Evolutionary conservation across 2,888 invertebrate genomes (phyloP).

Genomic region (Agelastica alni): DNA sequence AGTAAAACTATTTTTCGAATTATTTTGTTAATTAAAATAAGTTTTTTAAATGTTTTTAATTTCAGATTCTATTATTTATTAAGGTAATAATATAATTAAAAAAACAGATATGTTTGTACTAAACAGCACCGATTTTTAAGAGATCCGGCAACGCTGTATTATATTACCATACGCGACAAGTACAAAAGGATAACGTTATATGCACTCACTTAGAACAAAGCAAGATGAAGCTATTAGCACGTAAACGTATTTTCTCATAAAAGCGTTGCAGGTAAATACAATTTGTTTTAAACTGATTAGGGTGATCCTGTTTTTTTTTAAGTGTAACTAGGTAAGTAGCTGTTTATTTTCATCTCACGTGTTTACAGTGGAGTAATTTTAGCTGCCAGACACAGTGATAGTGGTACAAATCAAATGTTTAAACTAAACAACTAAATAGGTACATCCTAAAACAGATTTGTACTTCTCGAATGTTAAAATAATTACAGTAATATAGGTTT

Average conservation of each 20-base stretch:
- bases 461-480: too few relatives aligned
- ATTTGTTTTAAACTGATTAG: slow-evolving; percentile 1
- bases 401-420: background rate
- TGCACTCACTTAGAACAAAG: background rate
- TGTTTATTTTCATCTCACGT: background rate
- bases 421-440: too few relatives aligned
- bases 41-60: too few relatives aligned
- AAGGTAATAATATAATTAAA: too few relatives aligned
- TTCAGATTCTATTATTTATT: too few relatives aligned
- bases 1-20: too few relatives aligned
- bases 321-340: background rate
- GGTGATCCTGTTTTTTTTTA: background rate
- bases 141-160: background rate
- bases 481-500: too few relatives aligned
- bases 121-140: background rate
- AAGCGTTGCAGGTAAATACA: background rate
- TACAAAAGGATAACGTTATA: background rate
- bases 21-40: too few relatives aligned
- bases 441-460: too few relatives aligned
- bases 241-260: background rate
- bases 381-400: background rate
- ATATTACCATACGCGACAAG: background rate
- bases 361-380: slow-evolving; percentile 1
- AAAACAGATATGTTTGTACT: too few relatives aligned
- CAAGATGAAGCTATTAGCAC: background rate